A percentile compares a stretch with the other conserved stretches of the same genome.
phyloP scores from a whole-genome alignment of 2,888 invertebrate species.

The Clistopyga incitator region DNA sequence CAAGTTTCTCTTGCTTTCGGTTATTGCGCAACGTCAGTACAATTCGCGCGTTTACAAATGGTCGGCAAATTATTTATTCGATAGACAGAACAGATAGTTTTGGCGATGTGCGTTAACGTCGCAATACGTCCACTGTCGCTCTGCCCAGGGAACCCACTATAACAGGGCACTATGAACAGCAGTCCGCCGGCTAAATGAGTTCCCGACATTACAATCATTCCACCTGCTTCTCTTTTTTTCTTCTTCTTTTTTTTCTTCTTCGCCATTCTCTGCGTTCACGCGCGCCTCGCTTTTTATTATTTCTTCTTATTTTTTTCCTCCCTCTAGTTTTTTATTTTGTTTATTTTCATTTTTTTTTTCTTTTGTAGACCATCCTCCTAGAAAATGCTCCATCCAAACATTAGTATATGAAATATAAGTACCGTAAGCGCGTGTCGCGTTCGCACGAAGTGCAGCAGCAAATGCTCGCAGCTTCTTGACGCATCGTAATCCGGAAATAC shows the following conservation, averaged over 20 bases:
- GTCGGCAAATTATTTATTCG: background rate
- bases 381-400: conserved; percentile 63
- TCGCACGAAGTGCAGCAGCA: conserved; percentile 42
- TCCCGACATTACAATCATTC: conserved; percentile 82
- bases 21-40: background rate
- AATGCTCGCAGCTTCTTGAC: conserved; percentile 36
- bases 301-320: conserved; percentile 14
- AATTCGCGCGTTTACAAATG: background rate
- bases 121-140: conserved; percentile 70
- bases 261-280: conserved; percentile 66
- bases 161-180: conserved; percentile 84
- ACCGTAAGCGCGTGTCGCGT: conserved; percentile 59
- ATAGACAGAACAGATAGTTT: conserved; percentile 26
- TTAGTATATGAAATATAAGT: conserved; percentile 67
- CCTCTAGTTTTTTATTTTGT: conserved; percentile 20
- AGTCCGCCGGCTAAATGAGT: conserved; percentile 83
- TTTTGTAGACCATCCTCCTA: conserved; percentile 57
- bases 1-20: background rate
- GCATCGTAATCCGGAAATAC: conserved; percentile 26
- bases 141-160: conserved; percentile 83
- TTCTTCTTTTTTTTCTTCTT: conserved; percentile 53
- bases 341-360: conserved; percentile 16
- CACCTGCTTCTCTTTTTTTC: conserved; percentile 69
- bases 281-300: conserved; percentile 57
- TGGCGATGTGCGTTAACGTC: conserved; percentile 43